Percentiles rank a stretch among this genome's conserved stretches.
phyloP scores from a whole-genome alignment of 2,888 invertebrate genomes.

The Hecatera dysodea region DNA sequence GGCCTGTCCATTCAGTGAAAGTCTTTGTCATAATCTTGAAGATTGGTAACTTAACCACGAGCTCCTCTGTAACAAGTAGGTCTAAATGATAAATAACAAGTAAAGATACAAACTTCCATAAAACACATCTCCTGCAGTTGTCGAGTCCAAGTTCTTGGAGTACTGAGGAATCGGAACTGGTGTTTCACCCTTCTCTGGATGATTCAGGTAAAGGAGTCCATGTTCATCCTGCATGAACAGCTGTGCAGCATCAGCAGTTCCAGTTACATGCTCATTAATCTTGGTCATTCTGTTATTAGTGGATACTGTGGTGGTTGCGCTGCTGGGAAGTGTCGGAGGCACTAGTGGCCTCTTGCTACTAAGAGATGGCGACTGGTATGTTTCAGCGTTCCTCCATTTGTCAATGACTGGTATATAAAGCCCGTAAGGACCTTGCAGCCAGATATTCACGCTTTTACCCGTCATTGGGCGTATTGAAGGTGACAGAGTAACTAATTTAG shows the following conservation, averaged over 20 bases:
- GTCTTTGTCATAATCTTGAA: too few relatives aligned
- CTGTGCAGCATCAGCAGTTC: too few relatives aligned
- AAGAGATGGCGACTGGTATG: too few relatives aligned
- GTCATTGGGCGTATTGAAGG: not conserved
- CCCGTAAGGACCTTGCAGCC: not conserved
- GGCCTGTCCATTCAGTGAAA: too few relatives aligned
- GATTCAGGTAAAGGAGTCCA: not conserved
- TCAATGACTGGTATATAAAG: not conserved
- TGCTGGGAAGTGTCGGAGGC: not conserved
- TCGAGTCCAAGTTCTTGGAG: not conserved
- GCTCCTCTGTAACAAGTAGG: too few relatives aligned
- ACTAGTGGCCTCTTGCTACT: not conserved
- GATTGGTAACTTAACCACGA: too few relatives aligned
- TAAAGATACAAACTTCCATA: slow-evolving; percentile 19
- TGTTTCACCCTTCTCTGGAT: not conserved
- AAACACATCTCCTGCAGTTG: slow-evolving; percentile 6
- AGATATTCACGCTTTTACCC: not conserved
- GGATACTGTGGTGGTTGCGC: not conserved
- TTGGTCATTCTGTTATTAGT: not conserved
- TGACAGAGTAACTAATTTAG: not conserved
- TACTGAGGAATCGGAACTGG: not conserved
- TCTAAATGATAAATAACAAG: not conserved
- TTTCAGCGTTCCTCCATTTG: not conserved
- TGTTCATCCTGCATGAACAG: not conserved
- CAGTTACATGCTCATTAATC: not conserved